Evolutionary conservation across 2,888 invertebrate genomes (phyloP).

Genomic region (Melinopterus prodromus): DNA sequence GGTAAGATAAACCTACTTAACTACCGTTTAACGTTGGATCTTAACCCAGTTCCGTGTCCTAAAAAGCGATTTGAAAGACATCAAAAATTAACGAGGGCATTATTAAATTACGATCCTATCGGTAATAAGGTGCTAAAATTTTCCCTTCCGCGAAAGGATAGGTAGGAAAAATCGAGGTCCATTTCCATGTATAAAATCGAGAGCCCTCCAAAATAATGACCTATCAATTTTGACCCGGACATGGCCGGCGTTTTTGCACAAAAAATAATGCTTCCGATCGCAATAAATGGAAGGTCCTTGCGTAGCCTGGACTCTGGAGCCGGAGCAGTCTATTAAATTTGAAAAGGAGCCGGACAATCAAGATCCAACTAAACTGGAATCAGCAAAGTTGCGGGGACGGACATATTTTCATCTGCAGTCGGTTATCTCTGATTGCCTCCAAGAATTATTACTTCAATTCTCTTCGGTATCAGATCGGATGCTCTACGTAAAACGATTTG

Average conservation of each 20-base stretch:
- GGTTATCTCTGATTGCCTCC: not conserved
- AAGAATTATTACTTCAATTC: constrained; percentile 4
- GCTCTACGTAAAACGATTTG: not conserved
- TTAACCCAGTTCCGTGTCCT: not conserved
- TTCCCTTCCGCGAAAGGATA: not conserved
- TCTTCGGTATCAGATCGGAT: not conserved
- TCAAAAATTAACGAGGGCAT: not conserved
- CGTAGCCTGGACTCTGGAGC: not conserved
- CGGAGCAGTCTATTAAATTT: not conserved
- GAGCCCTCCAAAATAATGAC: not conserved
- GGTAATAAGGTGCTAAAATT: constrained; percentile 4
- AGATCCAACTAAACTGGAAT: not conserved
- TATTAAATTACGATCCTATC: not conserved
- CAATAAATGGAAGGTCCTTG: not conserved
- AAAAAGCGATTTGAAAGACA: not conserved
- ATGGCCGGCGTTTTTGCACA: not conserved
- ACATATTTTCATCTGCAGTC: constrained; percentile 4
- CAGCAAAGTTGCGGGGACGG: not conserved
- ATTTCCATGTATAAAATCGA: not conserved
- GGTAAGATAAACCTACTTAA: not conserved
- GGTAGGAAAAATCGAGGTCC: not conserved
- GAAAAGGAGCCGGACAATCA: not conserved
- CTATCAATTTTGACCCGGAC: not conserved
- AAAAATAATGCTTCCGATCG: too few relatives aligned
- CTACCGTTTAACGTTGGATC: not conserved